Evolutionary conservation across 2,113 vertebrate species (phyloP).

Genomic region (Varanus komodoensis): DNA sequence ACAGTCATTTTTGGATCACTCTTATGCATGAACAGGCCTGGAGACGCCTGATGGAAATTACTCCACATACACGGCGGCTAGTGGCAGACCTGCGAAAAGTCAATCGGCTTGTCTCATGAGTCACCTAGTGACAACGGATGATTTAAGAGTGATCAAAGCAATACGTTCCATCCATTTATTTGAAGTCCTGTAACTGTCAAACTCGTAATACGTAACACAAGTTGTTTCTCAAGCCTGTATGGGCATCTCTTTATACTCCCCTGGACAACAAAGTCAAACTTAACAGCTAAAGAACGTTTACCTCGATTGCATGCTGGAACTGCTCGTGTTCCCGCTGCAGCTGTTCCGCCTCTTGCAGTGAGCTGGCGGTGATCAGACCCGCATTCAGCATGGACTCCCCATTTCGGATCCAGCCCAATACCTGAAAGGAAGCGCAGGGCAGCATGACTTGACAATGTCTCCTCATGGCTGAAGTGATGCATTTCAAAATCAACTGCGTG

Average conservation of each 20-base stretch:
- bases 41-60: no score
- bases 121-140: background rate
- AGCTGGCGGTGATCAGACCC: slow-evolving; percentile 96
- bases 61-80: background rate
- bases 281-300: slow-evolving; percentile 54
- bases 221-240: background rate
- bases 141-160: background rate
- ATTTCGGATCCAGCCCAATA: slow-evolving; percentile 98
- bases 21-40: background rate
- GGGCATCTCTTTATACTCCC: background rate
- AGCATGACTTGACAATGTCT: background rate
- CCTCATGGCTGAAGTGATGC: background rate
- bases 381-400: slow-evolving; percentile 99
- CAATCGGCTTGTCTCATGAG: background rate
- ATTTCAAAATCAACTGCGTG: background rate
- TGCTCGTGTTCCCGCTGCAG: slow-evolving; percentile 97
- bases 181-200: background rate
- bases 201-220: background rate
- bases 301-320: slow-evolving; percentile 99
- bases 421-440: slow-evolving; percentile 76
- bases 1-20: background rate
- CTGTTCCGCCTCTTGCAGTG: slow-evolving; percentile 96
- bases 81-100: background rate
- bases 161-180: background rate
- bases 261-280: background rate